Evolutionary conservation across 2,888 invertebrate genomes (phyloP).

Genomic region (Epistrophe eligans): DNA sequence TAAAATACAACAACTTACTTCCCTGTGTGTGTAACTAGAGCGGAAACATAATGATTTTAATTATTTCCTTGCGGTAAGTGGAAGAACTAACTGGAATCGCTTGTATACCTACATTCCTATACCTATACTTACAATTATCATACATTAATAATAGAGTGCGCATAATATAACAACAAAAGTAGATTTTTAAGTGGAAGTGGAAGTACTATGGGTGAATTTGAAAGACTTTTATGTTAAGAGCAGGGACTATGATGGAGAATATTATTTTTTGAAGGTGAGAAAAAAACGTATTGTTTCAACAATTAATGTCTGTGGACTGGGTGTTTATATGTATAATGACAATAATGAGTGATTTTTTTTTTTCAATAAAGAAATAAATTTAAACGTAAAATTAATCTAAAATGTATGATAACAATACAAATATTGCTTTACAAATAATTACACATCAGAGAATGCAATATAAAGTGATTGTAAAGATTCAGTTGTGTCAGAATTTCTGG

Average conservation of each 20-base stretch:
- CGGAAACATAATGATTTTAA: slow-evolving; percentile 72
- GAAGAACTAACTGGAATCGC: slow-evolving; percentile 24
- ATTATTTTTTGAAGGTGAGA: slow-evolving; percentile 41
- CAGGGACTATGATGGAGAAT: neutral
- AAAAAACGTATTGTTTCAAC: neutral
- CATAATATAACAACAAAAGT: slow-evolving; percentile 29
- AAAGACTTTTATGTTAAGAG: neutral
- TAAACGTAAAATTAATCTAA: too few species aligned
- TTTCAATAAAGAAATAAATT: neutral
- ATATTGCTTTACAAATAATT: too few species aligned
- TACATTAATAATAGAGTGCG: slow-evolving; percentile 3
- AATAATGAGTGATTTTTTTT: neutral
- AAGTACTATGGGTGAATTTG: slow-evolving; percentile 14
- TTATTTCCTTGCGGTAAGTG: slow-evolving; percentile 69
- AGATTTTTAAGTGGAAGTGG: slow-evolving; percentile 32
- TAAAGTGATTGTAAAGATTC: too few species aligned
- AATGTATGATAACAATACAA: too few species aligned
- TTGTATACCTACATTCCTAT: neutral
- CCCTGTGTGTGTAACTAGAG: slow-evolving; percentile 56
- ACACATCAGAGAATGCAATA: too few species aligned
- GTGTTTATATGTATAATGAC: neutral
- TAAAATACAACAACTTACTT: slow-evolving; percentile 61
- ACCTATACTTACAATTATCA: neutral
- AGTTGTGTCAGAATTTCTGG: too few species aligned
- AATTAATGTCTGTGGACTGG: neutral